Evolutionary conservation across 2,888 invertebrate species (phyloP).

Genomic region (Resseliella maxima): DNA sequence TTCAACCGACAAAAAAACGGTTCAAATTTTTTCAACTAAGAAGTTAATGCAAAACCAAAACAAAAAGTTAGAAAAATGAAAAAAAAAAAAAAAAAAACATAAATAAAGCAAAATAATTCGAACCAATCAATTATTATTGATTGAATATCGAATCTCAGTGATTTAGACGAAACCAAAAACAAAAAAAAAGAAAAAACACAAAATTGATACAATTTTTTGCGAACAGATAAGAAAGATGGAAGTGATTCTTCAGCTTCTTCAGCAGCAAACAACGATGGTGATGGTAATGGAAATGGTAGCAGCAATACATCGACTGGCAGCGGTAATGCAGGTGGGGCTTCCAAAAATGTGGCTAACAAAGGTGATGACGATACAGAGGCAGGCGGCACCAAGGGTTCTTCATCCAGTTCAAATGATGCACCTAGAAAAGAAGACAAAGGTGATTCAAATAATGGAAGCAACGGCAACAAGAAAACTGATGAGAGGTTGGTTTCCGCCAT

Average conservation of each 20-base stretch:
- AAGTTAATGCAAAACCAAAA: too few species aligned
- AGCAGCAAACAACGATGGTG: conserved; percentile 16
- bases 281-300: neutral
- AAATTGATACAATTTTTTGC: conserved; percentile 47
- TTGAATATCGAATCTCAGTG: conserved; percentile 17
- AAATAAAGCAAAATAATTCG: neutral
- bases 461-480: conserved; percentile 56
- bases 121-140: neutral
- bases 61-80: neutral
- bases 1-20: too few species aligned
- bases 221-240: conserved; percentile 55
- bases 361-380: conserved; percentile 3
- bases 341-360: conserved; percentile 24
- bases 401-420: conserved; percentile 19
- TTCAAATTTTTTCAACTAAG: too few species aligned
- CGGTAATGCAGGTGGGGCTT: neutral
- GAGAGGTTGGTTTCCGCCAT: conserved; percentile 57
- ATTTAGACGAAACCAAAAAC: neutral
- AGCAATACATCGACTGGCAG: neutral
- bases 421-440: conserved; percentile 30
- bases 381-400: neutral
- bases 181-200: conserved; percentile 30
- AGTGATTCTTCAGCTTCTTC: conserved; percentile 16
- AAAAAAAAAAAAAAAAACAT: neutral
- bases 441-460: neutral